Evolutionary conservation across 2,113 vertebrate genomes (phyloP).

Genomic region (Tyto alba): DNA sequence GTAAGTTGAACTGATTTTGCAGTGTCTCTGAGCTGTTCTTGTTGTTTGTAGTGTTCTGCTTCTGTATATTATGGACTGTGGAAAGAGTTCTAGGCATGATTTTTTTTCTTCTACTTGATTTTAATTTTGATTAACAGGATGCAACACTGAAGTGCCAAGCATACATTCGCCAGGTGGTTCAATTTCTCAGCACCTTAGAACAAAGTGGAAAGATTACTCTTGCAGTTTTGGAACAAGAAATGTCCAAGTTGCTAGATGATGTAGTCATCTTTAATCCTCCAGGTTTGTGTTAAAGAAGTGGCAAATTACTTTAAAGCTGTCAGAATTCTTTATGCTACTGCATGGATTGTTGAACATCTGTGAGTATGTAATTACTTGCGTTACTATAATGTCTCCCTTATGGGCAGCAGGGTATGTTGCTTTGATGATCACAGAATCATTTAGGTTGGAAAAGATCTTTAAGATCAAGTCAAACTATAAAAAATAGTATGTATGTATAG

Average conservation of each 20-base stretch:
- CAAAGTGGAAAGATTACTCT: constrained; percentile 85
- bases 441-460: too few relatives aligned
- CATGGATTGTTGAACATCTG: neutral
- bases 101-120: neutral
- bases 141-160: constrained; percentile 79
- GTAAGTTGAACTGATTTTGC: constrained; percentile 68
- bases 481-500: rapidly evolving
- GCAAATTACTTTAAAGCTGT: neutral
- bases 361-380: neutral
- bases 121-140: constrained; percentile 68
- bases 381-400: neutral
- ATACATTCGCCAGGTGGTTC: constrained; percentile 79
- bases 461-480: too few relatives aligned
- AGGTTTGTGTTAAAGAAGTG: constrained; percentile 68
- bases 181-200: constrained; percentile 86
- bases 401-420: neutral
- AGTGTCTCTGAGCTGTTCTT: neutral
- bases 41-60: neutral
- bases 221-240: constrained; percentile 82
- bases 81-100: neutral
- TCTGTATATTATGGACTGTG: neutral
- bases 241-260: constrained; percentile 86
- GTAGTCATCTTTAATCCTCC: constrained; percentile 88
- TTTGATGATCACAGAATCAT: neutral
- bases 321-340: neutral